Percentiles rank a stretch among this genome's conserved stretches.
Evolutionary conservation across 1,140 invertebrate species (phyloP).

Genomic region (Dermatophagoides farinae): DNA sequence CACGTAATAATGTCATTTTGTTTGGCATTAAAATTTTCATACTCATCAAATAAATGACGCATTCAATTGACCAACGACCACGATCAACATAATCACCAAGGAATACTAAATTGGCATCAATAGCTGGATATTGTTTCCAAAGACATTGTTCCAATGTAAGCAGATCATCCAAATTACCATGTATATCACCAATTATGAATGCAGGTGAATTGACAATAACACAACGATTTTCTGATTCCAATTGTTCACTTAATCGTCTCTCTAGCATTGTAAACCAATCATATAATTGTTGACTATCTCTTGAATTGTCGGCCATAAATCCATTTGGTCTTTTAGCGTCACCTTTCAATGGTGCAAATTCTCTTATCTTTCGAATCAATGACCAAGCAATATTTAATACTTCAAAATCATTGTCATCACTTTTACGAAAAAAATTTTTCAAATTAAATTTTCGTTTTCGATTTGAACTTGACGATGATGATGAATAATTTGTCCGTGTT

Average conservation of each 20-base stretch:
- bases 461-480: too few relatives aligned
- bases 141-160: conserved; percentile 37
- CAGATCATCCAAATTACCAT: conserved; percentile 38
- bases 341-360: background rate
- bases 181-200: conserved; percentile 28
- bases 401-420: too few relatives aligned
- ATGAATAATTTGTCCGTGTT: too few relatives aligned
- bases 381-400: too few relatives aligned
- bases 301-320: background rate
- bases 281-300: background rate
- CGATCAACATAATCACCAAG: conserved; percentile 46
- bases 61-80: conserved; percentile 36
- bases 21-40: conserved; percentile 38
- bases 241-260: background rate
- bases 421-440: too few relatives aligned
- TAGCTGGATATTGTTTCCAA: conserved; percentile 36
- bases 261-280: background rate
- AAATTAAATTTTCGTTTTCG: too few relatives aligned
- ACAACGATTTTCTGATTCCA: background rate
- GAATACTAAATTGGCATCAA: conserved; percentile 38
- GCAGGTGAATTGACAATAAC: background rate
- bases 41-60: conserved; percentile 33
- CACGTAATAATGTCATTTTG: conserved; percentile 38
- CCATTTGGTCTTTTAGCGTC: background rate
- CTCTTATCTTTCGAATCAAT: background rate